These are phyloP conservation scores for Zeugodacus cucurbitae DNA, from an alignment of 1,140 invertebrate genomes.

Conservation along the genomic window DNA sequence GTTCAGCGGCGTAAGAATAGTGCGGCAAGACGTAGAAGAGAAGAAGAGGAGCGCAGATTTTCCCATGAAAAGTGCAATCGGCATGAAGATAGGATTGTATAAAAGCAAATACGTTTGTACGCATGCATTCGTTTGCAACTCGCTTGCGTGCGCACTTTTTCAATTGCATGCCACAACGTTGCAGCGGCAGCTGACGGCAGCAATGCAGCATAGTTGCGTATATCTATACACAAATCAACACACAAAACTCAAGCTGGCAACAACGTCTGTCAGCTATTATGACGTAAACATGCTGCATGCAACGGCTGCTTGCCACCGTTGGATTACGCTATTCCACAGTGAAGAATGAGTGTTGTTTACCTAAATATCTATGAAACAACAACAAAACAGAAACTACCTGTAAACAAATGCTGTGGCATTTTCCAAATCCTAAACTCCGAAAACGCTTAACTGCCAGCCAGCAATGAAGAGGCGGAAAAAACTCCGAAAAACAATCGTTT, in stretches of 20 bases:
- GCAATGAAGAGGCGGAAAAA: neutral
- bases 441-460: neutral
- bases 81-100: neutral
- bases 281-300: conserved; percentile 23
- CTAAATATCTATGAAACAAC: neutral
- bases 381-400: neutral
- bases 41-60: neutral
- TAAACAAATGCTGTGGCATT: conserved; percentile 1
- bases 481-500: neutral
- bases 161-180: neutral
- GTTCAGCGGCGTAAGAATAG: no score
- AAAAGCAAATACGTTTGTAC: neutral
- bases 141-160: neutral
- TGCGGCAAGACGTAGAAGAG: neutral
- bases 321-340: conserved; percentile 2
- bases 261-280: neutral
- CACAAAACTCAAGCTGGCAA: neutral
- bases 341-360: neutral
- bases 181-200: neutral
- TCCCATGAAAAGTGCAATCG: neutral
- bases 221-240: neutral
- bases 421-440: neutral
- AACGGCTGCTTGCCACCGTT: conserved; percentile 16
- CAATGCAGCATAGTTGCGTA: neutral
- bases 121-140: neutral